Evolutionary conservation across 2,888 invertebrate species (phyloP).

Genomic region (Endomychus coccineus): DNA sequence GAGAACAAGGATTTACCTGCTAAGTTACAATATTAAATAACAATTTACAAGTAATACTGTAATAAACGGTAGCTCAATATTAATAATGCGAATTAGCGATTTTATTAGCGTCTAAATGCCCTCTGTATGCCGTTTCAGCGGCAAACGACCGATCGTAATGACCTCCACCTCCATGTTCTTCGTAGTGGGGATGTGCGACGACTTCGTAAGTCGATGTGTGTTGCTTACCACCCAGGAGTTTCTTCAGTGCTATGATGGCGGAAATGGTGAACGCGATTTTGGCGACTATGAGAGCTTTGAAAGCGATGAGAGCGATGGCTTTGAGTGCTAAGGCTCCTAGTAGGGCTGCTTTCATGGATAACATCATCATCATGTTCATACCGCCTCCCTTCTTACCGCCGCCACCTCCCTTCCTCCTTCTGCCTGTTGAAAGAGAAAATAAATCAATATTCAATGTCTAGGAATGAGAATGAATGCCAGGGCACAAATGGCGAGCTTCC

Average conservation of each 20-base stretch:
- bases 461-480: too few species aligned
- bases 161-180: constrained; percentile 47
- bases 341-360: constrained; percentile 73
- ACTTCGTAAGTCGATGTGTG: constrained; percentile 70
- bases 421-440: constrained; percentile 47
- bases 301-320: constrained; percentile 67
- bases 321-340: constrained; percentile 72
- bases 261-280: constrained; percentile 76
- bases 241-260: constrained; percentile 64
- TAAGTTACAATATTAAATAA: too few species aligned
- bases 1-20: too few species aligned
- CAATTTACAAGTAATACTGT: too few species aligned
- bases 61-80: too few species aligned
- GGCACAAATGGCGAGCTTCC: too few species aligned
- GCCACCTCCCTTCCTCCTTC: constrained; percentile 59
- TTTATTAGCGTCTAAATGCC: constrained; percentile 18
- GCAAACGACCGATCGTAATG: constrained; percentile 59
- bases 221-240: constrained; percentile 63
- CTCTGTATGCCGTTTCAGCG: constrained; percentile 65
- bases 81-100: too few species aligned
- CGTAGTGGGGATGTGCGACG: constrained; percentile 49
- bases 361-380: constrained; percentile 64
- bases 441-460: too few species aligned
- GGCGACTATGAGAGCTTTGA: constrained; percentile 77
- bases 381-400: constrained; percentile 66